Base-by-base conservation (phyloP, 2,113 vertebrate species). In the Saccopteryx leptura region DNA sequence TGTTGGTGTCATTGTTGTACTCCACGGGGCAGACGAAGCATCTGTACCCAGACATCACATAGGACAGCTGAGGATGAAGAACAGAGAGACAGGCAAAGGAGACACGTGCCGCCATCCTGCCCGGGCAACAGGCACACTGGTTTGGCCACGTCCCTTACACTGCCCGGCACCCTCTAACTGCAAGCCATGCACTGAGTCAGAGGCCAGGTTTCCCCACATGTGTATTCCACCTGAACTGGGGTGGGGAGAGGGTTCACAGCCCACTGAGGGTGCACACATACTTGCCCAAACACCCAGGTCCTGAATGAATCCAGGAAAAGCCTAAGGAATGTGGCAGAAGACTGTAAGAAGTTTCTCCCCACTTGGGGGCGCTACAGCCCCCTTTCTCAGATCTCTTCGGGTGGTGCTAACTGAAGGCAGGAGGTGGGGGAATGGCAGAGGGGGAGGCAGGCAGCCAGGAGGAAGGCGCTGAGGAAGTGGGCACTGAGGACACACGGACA, bases 21-120 rank as follows among this genome's bases (percentile, higher is more conserved):
- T 99, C 99, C 98, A 99, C 99, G 0, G 99, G 99, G 95, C 99
- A 99, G 26, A 99, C 99, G n/a, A 99, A 99, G 98, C 99, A 99
- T 71, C 99, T 98, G 96, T 98, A 99, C n/a, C 99, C 99, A 0
- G 99, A 98, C 99, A 99, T 99, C 97, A 99, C 98, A 0, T 99
- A 99, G 76, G 99, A 99, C 9, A 99, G 98, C 99, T 99, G 85
- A 65, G 90, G 91, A 56, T 21, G 80, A 46, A 93, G 39, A 95
- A n/a, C 17, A 96, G 50, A 82, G 39, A 81, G 68, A 52, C n/a
- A 58, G 52, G 54, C 18, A 61, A 24, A 69, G 69, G 56, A 83
- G 63, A 88, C 24, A 46, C 24, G 78, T n/a, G 68, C 14, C 0
- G 63, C 65, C 50, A 65, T 4, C 21, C 74, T 48, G 68, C 54